Evolutionary conservation across 2,113 vertebrate genomes (phyloP).

Genomic region (Telmatochromis sp.): DNA sequence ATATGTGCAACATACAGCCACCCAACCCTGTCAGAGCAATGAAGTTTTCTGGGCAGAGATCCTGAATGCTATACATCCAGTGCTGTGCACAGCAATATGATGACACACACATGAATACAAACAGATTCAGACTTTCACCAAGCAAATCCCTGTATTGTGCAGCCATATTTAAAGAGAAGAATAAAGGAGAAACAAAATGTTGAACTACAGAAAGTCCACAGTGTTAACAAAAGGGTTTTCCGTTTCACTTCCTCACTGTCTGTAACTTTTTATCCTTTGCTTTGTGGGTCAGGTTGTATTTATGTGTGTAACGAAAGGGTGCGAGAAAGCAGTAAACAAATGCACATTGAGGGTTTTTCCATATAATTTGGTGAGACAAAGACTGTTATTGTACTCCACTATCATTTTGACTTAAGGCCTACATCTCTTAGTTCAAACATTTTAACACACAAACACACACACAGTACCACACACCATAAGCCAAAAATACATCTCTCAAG

Average conservation of each 20-base stretch:
- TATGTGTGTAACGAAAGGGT: neutral
- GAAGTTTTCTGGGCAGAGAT: neutral
- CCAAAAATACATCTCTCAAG: slow-evolving; percentile 23
- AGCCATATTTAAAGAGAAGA: neutral
- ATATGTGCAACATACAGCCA: neutral
- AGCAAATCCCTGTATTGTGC: neutral
- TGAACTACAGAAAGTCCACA: neutral
- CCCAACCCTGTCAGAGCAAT: neutral
- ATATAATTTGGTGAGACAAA: slow-evolving; percentile 54
- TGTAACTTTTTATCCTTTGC: slow-evolving; percentile 11
- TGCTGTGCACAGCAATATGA: neutral
- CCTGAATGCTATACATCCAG: neutral
- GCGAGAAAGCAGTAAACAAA: slow-evolving; percentile 12
- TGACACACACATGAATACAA: neutral
- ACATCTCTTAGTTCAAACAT: slow-evolving; percentile 7
- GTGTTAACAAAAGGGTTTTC: neutral
- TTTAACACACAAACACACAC: neutral
- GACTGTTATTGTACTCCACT: slow-evolving; percentile 34
- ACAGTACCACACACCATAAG: neutral
- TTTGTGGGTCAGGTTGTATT: slow-evolving; percentile 27
- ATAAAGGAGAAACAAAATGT: neutral
- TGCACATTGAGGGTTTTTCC: slow-evolving; percentile 32
- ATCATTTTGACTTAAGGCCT: slow-evolving; percentile 40
- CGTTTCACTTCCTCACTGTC: neutral
- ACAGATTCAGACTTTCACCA: neutral